Base-by-base conservation (phyloP, 1,140 invertebrate genomes). In the Atta colombica region DNA sequence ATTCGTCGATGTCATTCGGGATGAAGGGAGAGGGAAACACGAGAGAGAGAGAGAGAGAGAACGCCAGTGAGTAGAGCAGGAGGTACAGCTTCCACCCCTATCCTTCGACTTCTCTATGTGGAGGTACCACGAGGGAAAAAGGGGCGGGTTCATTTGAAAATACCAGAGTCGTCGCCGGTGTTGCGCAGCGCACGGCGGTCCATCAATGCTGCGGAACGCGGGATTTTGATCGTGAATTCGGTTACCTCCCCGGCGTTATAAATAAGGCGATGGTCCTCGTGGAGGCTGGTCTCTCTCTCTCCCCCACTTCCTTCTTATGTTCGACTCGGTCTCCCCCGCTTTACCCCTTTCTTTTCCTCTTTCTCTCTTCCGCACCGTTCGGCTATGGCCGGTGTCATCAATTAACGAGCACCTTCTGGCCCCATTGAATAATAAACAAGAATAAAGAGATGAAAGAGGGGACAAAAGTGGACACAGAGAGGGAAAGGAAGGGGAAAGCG, bases 391-490 rank as follows among this genome's bases (percentile, higher is more conserved):
- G 88, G 91, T 94, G 92, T 93, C 93, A 95, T 95, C 94, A 93
- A 95, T 94, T 94, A 95, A 95, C 94, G 93, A 94, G 93, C 93
- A 94, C 93, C 93, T 91, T 89, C 90, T 92, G 91, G 90, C 39
- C 87, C 92, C 91, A 95, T 95, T 95, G 94, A 95, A 95, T 94
- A 94, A 94, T 94, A 94, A 94, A 94, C 92, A 94, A 94, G 93
- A 94, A 94, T 92, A 91, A 91, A 51, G 72, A 89, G 74, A 16
- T 21, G n/a, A 60, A 92, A 88, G 77, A 88, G 86, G 53, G 14
- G 60, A 87, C 84, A 49, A 87, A 65, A 85, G 66, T 77, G 49
- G 80, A 77, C 10, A 89, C 25, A 65, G 66, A 80, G 74, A 66
- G 21, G 60, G 35, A 89, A 68, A 72, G 78, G 86, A 65, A 74